phyloP scores from a whole-genome alignment of 2,113 vertebrate species.

The Oreochromis aureus region DNA sequence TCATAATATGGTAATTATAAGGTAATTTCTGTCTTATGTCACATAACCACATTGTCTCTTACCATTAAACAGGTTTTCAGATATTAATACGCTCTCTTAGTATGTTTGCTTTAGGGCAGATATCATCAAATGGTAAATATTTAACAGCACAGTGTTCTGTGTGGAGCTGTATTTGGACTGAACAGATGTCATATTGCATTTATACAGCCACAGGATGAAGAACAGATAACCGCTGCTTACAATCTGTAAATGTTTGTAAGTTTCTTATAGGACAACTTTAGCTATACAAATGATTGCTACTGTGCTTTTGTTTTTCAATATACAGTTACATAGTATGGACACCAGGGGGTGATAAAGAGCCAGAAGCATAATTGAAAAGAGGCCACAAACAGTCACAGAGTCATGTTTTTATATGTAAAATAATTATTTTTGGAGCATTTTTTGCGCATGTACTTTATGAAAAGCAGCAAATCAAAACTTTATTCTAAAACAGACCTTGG shows the following conservation, averaged over 20 bases:
- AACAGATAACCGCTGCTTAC: background rate
- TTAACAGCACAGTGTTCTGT: background rate
- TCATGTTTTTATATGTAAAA: background rate
- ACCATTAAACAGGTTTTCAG: background rate
- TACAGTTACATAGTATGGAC: slow-evolving; percentile 18
- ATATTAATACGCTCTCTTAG: background rate
- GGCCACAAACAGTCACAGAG: background rate
- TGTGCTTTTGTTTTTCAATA: background rate
- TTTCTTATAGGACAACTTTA: background rate
- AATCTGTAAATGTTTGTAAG: background rate
- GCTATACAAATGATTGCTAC: background rate
- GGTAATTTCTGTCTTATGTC: background rate
- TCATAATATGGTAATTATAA: background rate
- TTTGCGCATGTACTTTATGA: background rate
- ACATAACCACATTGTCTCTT: background rate
- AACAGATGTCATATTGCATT: background rate
- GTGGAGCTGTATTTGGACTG: background rate
- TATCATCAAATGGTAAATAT: background rate
- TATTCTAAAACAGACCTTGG: background rate
- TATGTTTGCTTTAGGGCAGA: background rate
- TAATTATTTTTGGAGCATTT: background rate
- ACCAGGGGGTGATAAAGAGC: slow-evolving; percentile 47
- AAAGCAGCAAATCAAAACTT: background rate
- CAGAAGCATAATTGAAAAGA: background rate
- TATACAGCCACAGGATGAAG: background rate